Base-by-base conservation (phyloP, 2,888 invertebrate species). In the Dynastes tityus region DNA sequence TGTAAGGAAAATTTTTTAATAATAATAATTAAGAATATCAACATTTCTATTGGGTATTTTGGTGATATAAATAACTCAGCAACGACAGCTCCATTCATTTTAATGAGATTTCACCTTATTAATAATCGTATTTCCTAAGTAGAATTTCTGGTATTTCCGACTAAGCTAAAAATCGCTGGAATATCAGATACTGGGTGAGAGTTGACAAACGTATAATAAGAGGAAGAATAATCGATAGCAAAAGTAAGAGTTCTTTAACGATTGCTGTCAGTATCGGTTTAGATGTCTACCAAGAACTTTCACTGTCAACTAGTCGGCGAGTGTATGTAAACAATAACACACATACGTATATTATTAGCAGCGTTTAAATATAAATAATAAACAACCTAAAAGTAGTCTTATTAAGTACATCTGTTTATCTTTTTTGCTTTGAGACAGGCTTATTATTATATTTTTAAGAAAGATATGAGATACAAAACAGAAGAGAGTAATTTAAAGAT, bases 401-500 rank as follows among this genome's bases (percentile, higher is more conserved):
- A 53, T 45, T 9, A 45, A 45, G 45, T 45, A 45, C 45, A 45
- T 45, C 8, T 45, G 8, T 45, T 45, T 5, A 45, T 45, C 4
- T 45, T 45, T 45, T 45, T 45, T 45, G 45, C 45, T 45, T 45
- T 45, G 45, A 45, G 45, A 9, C 8, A 45, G 45, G 1, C 1
- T 45, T 45, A 45, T 45, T 45, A 53, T 13, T 53, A 13, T 53
- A 53, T 53, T 53, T 53, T 53, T 53, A 53, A 53, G 13, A 53
- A 40, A 70, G 77, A 79, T 77, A 79, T 79, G 79, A 79, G 77
- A 77, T 74, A 79, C 67, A 77, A 77, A 79, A 77, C 58, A 32
- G 64, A 37, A 32, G 40, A 13, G 27, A 55, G 51, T 32, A 32
- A 37, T 53, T 53, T 77, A 78, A 80, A 80, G 78, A 82, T 78